Evolutionary conservation across 2,888 invertebrate genomes (phyloP).

Genomic region (Ecliptopera silaceata): DNA sequence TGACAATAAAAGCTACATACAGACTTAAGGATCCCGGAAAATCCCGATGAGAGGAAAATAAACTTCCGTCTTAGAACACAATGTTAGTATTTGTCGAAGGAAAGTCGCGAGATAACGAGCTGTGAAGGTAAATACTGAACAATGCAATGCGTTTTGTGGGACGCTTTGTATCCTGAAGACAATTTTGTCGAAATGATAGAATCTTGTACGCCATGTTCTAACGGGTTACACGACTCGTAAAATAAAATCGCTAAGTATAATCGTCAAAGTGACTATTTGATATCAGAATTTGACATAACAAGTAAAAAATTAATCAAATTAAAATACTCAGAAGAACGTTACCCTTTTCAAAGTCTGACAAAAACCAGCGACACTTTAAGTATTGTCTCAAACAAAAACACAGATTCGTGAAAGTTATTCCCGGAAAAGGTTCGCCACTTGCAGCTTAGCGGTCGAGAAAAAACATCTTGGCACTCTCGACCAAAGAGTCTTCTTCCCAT

Average conservation of each 20-base stretch:
- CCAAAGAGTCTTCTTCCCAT: slow-evolving; percentile 7
- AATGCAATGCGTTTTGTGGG: slow-evolving; percentile 14
- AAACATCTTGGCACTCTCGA: slow-evolving; percentile 19
- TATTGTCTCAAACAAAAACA: slow-evolving; percentile 19
- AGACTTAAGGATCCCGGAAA: not conserved
- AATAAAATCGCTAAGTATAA: not conserved
- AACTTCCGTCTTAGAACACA: slow-evolving; percentile 4
- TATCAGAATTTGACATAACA: too few species aligned
- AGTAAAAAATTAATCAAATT: not conserved
- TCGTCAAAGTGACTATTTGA: too few species aligned
- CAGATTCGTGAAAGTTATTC: slow-evolving; percentile 16
- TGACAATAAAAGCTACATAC: not conserved
- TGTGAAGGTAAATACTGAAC: slow-evolving; percentile 24
- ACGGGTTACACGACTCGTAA: not conserved
- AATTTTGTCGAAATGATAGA: not conserved
- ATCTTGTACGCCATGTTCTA: not conserved
- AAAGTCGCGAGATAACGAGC: slow-evolving; percentile 17
- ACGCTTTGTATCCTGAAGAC: not conserved
- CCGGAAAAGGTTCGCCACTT: slow-evolving; percentile 1
- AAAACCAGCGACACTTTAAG: slow-evolving; percentile 20
- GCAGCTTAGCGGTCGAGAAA: slow-evolving; percentile 14
- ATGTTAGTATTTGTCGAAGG: slow-evolving; percentile 10
- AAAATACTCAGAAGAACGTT: not conserved
- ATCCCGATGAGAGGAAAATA: slow-evolving; percentile 3
- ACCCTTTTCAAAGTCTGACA: slow-evolving; percentile 2